Evolutionary conservation across 2,888 invertebrate species (phyloP), one percentile per base, ranked within the genome.

Genomic region (Sinodicranocentrus sp.): DNA sequence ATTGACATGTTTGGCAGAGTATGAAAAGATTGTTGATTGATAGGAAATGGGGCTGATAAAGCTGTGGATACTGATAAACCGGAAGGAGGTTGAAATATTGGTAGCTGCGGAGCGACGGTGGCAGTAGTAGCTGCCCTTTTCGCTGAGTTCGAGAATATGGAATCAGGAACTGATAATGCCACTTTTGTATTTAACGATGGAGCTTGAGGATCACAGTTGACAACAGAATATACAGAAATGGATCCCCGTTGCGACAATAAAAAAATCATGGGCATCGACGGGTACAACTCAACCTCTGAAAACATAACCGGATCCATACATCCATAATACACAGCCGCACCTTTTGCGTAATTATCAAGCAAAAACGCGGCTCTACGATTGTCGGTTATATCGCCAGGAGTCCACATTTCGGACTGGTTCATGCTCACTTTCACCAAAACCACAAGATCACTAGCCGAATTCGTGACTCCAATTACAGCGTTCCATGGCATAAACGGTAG

Each of bases 251-350:
- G 94, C 0, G 95, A 94, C 10, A 97, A 91, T 8, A 97, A 92
- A 76, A 95, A 93, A 1, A 97, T 91, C 82, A 95, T 91, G 0
- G 97, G 97, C 92, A 95, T 95, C 2, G 95, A 93, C 0, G 94
- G 94, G 28, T 96, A 90, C 0, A 91, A 91, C 84, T 92, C 92
- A 79, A 92, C 93, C 84, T 94, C 94, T 76, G 93, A 93, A 89
- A 1, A 90, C 89, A 67, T 39, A 25, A 86, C 84, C 84, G 61
- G 43, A 26, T 68, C 48, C 10, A 25, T 39, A 13, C 68, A 26
- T 0, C 78, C 86, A 72, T 52, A 78, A 59, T 54, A 86, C 0
- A 82, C 44, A 1, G 57, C 28, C 3, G 84, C 78, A 1, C 87
- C 85, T 33, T 84, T 17, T 57, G 89, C 77, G 48, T 65, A 83